Evolutionary conservation across 2,113 vertebrate genomes (phyloP).

Genomic region (Sardina pilchardus): DNA sequence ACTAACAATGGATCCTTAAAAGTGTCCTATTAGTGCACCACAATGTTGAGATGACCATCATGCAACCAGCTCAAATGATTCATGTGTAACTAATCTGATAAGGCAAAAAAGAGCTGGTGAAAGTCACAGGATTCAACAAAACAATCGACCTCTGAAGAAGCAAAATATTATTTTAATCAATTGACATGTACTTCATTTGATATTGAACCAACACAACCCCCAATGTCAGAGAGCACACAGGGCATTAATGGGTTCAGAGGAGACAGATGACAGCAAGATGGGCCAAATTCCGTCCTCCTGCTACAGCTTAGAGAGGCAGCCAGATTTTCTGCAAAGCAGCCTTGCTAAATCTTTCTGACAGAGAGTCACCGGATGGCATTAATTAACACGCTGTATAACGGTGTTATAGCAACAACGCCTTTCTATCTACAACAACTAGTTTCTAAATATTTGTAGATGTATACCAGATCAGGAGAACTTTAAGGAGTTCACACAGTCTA

Average conservation of each 20-base stretch:
- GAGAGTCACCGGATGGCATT: background rate
- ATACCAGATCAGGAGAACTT: too few species aligned
- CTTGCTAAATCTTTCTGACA: background rate
- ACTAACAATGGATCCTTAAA: too few species aligned
- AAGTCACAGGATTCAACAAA: too few species aligned
- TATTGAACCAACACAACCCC: too few species aligned
- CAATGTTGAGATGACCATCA: background rate
- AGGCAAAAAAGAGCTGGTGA: too few species aligned
- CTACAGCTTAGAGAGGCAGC: background rate
- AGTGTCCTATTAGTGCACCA: too few species aligned
- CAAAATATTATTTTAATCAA: background rate
- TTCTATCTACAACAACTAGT: background rate
- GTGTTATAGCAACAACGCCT: background rate
- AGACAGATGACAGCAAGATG: background rate
- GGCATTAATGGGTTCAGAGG: background rate
- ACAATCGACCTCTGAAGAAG: too few species aligned
- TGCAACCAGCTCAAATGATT: too few species aligned
- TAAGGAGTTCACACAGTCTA: too few species aligned
- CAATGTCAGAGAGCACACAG: background rate
- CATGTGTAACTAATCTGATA: too few species aligned
- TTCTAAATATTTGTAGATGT: too few species aligned
- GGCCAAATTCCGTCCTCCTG: background rate
- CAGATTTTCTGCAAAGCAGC: background rate
- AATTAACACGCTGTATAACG: background rate
- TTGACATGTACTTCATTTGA: background rate